Evolutionary conservation across 2,888 invertebrate genomes (phyloP), one percentile per base, ranked within the genome.

Genomic region (Acleris laterana): DNA sequence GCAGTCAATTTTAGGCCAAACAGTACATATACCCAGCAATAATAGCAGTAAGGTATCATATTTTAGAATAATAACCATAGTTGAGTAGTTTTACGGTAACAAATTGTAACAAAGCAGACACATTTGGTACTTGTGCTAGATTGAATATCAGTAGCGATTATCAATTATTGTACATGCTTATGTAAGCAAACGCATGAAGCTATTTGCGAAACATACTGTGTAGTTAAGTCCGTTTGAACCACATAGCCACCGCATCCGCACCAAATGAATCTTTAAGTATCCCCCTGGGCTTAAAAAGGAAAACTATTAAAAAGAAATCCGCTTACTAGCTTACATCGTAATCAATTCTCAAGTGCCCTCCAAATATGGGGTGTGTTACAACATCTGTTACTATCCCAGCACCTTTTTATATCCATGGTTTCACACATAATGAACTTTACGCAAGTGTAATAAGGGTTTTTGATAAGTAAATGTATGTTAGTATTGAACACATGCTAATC

Each of bases 231-330:
- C 49, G 19, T 38, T 6, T 38, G 42, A 19, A 20, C 55, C 42
- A 42, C 52, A 9, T 25, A 60, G 50, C 42, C 53, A 60, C 49
- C 28, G 32, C 60, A 44, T 38, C 60, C 28, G 32, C 60, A 44
- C 49, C 60, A 44, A 48, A 65, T 56, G 44, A 65, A 55, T 65
- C 61, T 61, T 57, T 25, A 48, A 66, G 46, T 57, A 51, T 60
- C 55, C 66, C 46, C 32, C 51, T 25, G 20, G 32, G 44, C 50
- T 65, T 60, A 62, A 28, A 64, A 78, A 79, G 78, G 79, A 83
- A 87, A 87, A 84, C 85, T 87, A 90, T 88, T 88, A 87, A 84
- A 88, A 84, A 84, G 81, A 84, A 89, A 90, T 89, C 90, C 86
- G 85, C 90, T 90, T 90, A 87, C 76, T 82, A 81, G 83, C 79